Evolutionary conservation across 2,888 invertebrate genomes (phyloP).

Genomic region (Oegoconia quadripuncta): DNA sequence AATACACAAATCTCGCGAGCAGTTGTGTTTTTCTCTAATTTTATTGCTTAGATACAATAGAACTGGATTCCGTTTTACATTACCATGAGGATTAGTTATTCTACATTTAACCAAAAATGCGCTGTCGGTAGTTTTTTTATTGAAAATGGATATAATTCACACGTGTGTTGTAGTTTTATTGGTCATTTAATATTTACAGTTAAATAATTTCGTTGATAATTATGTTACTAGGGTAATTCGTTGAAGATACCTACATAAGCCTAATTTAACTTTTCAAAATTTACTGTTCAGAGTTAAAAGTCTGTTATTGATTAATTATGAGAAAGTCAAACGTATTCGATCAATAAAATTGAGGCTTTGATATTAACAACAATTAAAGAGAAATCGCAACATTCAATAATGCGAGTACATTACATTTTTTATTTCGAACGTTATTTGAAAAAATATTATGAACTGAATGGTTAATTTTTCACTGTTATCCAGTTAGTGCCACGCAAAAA

Average conservation of each 20-base stretch:
- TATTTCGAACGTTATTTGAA: conserved; percentile 47
- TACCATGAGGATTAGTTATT: conserved; percentile 26
- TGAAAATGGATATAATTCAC: conserved; percentile 57
- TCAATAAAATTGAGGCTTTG: no score
- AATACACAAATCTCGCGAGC: conserved; percentile 13
- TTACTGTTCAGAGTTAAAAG: no score
- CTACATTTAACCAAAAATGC: conserved; percentile 42
- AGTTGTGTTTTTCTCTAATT: conserved; percentile 31
- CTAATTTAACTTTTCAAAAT: conserved; percentile 15
- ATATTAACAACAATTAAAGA: no score
- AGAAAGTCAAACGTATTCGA: no score
- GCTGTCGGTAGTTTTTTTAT: conserved; percentile 55
- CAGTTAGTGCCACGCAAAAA: no score
- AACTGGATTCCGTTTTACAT: conserved; percentile 62
- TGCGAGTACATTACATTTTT: conserved; percentile 76
- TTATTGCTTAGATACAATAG: conserved; percentile 66
- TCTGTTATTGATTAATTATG: not conserved
- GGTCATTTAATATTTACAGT: conserved; percentile 47
- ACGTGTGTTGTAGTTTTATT: conserved; percentile 56
- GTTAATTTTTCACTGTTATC: no score
- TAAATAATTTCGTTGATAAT: conserved; percentile 50
- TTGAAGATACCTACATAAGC: conserved; percentile 34
- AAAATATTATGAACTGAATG: conserved; percentile 26
- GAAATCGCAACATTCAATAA: conserved; percentile 35
- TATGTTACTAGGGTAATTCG: conserved; percentile 57